Percentiles rank a stretch among this genome's conserved stretches.
phyloP scores from a whole-genome alignment of 1,140 invertebrate genomes.

The Neodiprion lecontei region DNA sequence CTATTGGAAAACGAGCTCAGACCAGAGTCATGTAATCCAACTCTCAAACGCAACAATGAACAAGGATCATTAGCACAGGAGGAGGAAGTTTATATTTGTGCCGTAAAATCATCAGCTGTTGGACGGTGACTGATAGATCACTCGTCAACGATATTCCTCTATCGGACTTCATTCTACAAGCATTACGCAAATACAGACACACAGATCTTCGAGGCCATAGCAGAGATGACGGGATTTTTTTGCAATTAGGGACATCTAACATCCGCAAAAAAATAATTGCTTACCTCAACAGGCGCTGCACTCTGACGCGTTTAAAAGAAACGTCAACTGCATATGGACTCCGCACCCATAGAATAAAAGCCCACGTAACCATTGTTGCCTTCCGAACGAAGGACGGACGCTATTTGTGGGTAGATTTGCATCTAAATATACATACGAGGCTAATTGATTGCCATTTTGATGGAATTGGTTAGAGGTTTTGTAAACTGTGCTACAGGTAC shows the following conservation, averaged over 20 bases:
- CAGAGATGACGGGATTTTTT: no score
- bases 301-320: not conserved
- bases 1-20: no score
- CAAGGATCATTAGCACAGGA: no score
- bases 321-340: not conserved
- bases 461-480: constrained; percentile 2
- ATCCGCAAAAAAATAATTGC: not conserved
- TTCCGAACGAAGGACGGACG: not conserved
- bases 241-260: not conserved
- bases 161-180: not conserved
- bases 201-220: no score
- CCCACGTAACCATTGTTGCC: constrained; percentile 4
- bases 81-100: no score
- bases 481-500: not conserved
- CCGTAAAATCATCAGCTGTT: no score
- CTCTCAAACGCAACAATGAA: no score
- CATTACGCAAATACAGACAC: not conserved
- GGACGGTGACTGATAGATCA: not conserved
- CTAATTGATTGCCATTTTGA: not conserved
- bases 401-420: not conserved
- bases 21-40: no score
- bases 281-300: not conserved
- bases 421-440: not conserved
- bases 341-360: not conserved
- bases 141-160: not conserved